Evolutionary conservation across 2,113 vertebrate genomes (phyloP).

Genomic region (Tamias sibiricus): DNA sequence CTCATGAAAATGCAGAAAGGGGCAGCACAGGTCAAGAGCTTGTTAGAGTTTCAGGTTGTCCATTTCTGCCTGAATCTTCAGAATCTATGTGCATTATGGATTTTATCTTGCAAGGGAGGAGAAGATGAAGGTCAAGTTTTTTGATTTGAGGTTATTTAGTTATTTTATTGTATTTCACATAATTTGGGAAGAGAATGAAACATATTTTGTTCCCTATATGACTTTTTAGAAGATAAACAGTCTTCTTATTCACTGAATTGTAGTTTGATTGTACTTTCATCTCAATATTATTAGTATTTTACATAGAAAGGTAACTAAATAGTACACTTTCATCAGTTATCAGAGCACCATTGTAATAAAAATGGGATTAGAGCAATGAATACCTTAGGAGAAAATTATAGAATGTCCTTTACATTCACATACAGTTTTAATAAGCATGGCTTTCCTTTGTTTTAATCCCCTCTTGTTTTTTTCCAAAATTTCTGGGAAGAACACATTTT

Average conservation of each 20-base stretch:
- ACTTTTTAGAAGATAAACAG: slow-evolving; percentile 46
- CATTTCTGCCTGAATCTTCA: slow-evolving; percentile 76
- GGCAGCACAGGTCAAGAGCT: slow-evolving; percentile 79
- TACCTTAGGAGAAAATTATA: slow-evolving; percentile 1
- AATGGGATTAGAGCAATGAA: not conserved
- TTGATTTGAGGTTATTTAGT: slow-evolving; percentile 6
- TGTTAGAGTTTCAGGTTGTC: slow-evolving; percentile 69
- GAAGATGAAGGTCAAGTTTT: slow-evolving; percentile 22
- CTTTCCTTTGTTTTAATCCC: not conserved
- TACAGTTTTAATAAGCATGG: not conserved
- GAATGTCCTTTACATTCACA: not conserved
- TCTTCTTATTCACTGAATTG: slow-evolving; percentile 46
- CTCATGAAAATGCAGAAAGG: slow-evolving; percentile 78
- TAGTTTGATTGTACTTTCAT: slow-evolving; percentile 3
- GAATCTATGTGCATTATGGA: slow-evolving; percentile 39
- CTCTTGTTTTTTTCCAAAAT: slow-evolving; percentile 49
- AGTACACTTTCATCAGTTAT: not conserved
- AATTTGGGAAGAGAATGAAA: not conserved
- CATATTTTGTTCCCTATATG: slow-evolving; percentile 26
- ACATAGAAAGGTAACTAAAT: not conserved
- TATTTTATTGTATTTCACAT: slow-evolving; percentile 29
- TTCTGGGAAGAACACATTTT: not conserved
- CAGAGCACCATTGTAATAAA: not conserved
- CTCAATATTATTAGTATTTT: slow-evolving; percentile 33
- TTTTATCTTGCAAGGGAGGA: slow-evolving; percentile 46